A percentile compares a stretch with the other conserved stretches of the same genome.
These are phyloP conservation scores for Trichechus manatus DNA, from an alignment of 2,113 vertebrate species.

Conservation along the genomic window DNA sequence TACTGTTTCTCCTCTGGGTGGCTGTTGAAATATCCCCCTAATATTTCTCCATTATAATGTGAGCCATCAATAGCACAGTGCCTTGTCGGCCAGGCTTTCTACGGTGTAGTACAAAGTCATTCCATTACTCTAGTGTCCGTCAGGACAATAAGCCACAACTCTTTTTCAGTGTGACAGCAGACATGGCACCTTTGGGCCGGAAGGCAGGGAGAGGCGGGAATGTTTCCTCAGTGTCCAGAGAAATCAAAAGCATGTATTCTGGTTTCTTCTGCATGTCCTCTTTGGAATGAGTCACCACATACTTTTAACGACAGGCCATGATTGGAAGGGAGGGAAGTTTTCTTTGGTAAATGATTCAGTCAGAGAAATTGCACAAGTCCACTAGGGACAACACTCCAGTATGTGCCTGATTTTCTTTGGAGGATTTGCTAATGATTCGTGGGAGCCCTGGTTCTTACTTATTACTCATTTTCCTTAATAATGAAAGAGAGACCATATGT, in stretches of 20 bases:
- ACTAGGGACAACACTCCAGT: slow-evolving; percentile 57
- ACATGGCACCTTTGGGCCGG: slow-evolving; percentile 63
- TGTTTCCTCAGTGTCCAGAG: slow-evolving; percentile 59
- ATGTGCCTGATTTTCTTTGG: slow-evolving; percentile 67
- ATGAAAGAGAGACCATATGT: slow-evolving; percentile 64
- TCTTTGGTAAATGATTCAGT: slow-evolving; percentile 68
- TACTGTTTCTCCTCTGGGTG: slow-evolving; percentile 75
- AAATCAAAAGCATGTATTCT: slow-evolving; percentile 61
- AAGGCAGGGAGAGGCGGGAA: slow-evolving; percentile 66
- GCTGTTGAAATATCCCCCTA: slow-evolving; percentile 73
- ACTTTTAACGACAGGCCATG: slow-evolving; percentile 19
- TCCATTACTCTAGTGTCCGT: slow-evolving; percentile 69
- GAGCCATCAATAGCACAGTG: slow-evolving; percentile 50
- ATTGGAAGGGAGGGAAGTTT: slow-evolving; percentile 66
- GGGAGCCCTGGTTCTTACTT: slow-evolving; percentile 49
- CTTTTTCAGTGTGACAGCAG: slow-evolving; percentile 65
- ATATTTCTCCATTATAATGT: slow-evolving; percentile 73
- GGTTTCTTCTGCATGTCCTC: slow-evolving; percentile 61
- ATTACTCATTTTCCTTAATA: slow-evolving; percentile 73
- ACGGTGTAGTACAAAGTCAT: slow-evolving; percentile 63
- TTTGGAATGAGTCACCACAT: slow-evolving; percentile 62
- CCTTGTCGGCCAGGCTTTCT: slow-evolving; percentile 56
- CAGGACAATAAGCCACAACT: slow-evolving; percentile 75
- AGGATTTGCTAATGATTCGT: slow-evolving; percentile 75
- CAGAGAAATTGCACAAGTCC: slow-evolving; percentile 57